Base-by-base conservation (phyloP, 2,113 vertebrate genomes). In the Tyrannus savana region DNA sequence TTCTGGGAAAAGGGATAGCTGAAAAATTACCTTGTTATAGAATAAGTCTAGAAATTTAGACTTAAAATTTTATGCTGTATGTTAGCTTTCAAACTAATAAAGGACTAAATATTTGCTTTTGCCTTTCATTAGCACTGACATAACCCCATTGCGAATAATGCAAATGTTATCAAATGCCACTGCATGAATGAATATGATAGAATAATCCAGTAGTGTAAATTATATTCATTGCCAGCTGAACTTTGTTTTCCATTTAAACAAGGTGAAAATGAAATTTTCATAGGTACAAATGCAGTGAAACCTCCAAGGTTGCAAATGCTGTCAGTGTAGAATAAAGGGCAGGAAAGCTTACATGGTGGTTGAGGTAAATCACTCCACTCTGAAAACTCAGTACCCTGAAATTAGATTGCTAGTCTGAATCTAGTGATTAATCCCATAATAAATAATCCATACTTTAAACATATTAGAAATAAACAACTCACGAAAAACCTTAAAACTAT, bases 241-340 rank as follows among this genome's bases (percentile, higher is more conserved):
- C 69, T 93, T 83, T 92, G 25, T 85, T 88, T 96, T 85, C 58
- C 24, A 52, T 92, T 96, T 92, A 88, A 90, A 85, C 49, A 76
- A 69, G 19, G 21, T 7, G 83, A 77, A 86, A 90, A 92, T 71
- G 28, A 90, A 66, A 59, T 90, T 92, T 90, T 88, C 75, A 31
- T 42, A 53, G 76, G 41, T 58, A 79, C 5, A 87, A 77, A 74
- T 59, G 39, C 25, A 75, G 35, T 75, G 39, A 83, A 52, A 79
- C 18, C 17, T 39, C 79, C 12, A 80, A 44, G 2, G 17, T 28
- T 92, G 24, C 49, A 56, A 62, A 56, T 0, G 0, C 35, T 79
- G 12, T 42, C 22, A 44, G 7, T 39, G 17, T 17, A 72, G 39
- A 72, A 2, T 16, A 86, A 86, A 74, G 24, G 7, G 14, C 19